Evolutionary conservation across 1,140 invertebrate genomes (phyloP).

Genomic region (Hyposmocoma kahamanoa): DNA sequence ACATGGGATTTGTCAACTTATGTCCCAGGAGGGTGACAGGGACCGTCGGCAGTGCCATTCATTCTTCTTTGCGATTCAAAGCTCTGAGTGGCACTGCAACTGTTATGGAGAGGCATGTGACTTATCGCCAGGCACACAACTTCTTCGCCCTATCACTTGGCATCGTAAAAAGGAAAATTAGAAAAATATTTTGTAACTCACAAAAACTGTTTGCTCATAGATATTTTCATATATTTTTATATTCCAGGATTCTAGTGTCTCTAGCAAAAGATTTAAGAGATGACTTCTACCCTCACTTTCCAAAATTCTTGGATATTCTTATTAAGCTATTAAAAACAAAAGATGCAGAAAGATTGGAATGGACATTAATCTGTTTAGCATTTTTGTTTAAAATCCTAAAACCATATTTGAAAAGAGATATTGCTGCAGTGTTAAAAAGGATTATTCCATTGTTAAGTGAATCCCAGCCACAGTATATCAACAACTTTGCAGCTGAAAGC

Average conservation of each 20-base stretch:
- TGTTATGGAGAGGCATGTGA: too few species aligned
- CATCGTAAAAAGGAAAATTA: too few species aligned
- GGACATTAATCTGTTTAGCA: conserved; percentile 87
- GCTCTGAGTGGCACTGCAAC: too few species aligned
- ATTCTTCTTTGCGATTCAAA: too few species aligned
- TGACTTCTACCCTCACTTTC: conserved; percentile 91
- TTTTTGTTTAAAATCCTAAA: conserved; percentile 93
- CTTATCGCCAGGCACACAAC: too few species aligned
- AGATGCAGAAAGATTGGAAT: conserved; percentile 88
- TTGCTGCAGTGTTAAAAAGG: conserved; percentile 81
- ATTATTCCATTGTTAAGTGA: conserved; percentile 85
- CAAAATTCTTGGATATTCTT: conserved; percentile 79
- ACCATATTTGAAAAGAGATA: conserved; percentile 86
- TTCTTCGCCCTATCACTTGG: too few species aligned
- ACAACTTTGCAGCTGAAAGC: conserved; percentile 94
- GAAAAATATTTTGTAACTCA: too few species aligned
- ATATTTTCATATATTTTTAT: neutral
- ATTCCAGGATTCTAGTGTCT: conserved; percentile 85
- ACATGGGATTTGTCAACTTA: too few species aligned
- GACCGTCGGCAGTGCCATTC: too few species aligned
- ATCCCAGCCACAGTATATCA: conserved; percentile 84
- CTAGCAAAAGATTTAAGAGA: conserved; percentile 88
- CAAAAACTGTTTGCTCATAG: neutral
- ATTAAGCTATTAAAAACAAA: conserved; percentile 84
- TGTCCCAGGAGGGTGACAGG: too few species aligned